Evolutionary conservation across 1,140 invertebrate species (phyloP), one percentile per base, ranked within the genome.

Genomic region (Rhynchophorus ferrugineus): DNA sequence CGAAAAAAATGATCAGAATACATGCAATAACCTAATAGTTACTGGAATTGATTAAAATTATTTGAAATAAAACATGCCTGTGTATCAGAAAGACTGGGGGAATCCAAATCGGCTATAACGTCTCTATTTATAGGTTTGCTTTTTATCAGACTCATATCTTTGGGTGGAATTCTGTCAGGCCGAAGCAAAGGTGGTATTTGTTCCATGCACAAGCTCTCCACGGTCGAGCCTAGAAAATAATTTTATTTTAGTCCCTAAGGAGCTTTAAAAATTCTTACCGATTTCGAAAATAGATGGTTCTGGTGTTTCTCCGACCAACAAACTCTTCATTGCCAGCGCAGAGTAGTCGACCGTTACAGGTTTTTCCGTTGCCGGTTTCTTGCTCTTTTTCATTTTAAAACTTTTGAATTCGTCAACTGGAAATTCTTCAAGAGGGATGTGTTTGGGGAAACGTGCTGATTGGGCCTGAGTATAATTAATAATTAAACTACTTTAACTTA

Each of bases 151-250:
- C 11, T 1, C 13, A 20, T 24, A 57, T 54, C 44, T 66, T 67
- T 11, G 62, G 63, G 62, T 53, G 58, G 58, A 38, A 17, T 9
- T 24, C 41, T 34, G 19, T 21, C 49, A 7, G 61, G 69, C 44
- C 71, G 69, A 49, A 61, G 24, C 19, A 74, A 67, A 5, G 66
- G 66, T 1, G 74, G 74, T 16, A 76, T 49, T 46, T 73, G 70
- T 16, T 72, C 70, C 21, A 71, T 67, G 47, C 69, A 70, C 48
- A 77, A 66, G 57, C 73, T 76, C n/a, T 72, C 73, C 3, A 77
- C 68, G 29, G 70, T 60, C 0, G 72, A 74, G 20, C 33, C 72
- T 65, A 14, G 22, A 34, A 24, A 42, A 21, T 37, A 43, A 7
- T 17, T 17, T 17, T 17, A 5, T 7, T 5, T 16, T 3, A 19